These are phyloP conservation scores for Oncorhynchus nerka DNA, from an alignment of 2,113 vertebrate genomes.

Conservation along the genomic window DNA sequence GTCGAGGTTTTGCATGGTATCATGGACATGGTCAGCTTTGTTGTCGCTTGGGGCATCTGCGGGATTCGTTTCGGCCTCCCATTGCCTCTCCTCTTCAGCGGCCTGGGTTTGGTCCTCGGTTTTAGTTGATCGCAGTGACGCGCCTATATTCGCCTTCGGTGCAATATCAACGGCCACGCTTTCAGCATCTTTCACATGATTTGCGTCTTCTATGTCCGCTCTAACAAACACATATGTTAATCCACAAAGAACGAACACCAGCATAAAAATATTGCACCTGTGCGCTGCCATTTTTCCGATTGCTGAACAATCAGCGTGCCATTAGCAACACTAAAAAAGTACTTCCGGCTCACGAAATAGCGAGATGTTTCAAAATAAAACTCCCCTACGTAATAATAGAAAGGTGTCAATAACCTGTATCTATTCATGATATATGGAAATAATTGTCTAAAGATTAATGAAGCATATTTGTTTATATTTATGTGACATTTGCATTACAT, in stretches of 20 bases:
- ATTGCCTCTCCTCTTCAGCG: slow-evolving; percentile 34
- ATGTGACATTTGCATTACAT: too few species aligned
- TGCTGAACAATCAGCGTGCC: not conserved
- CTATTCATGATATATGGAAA: too few species aligned
- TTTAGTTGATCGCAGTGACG: not conserved
- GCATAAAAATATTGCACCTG: slow-evolving; percentile 16
- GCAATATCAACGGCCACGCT: not conserved
- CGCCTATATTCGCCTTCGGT: not conserved
- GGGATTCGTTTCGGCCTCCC: slow-evolving; percentile 40
- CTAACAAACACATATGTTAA: not conserved
- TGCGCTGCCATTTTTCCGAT: slow-evolving; percentile 64
- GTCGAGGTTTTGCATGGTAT: not conserved
- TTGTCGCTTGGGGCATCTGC: not conserved
- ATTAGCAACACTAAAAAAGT: too few species aligned
- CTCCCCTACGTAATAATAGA: too few species aligned
- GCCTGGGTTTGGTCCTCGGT: slow-evolving; percentile 8
- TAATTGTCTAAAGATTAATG: too few species aligned
- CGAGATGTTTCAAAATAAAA: too few species aligned
- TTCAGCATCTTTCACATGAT: not conserved
- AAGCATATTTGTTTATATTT: too few species aligned
- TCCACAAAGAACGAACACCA: slow-evolving; percentile 37
- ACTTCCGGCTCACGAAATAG: too few species aligned
- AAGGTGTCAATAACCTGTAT: too few species aligned
- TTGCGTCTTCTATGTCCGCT: slow-evolving; percentile 22
- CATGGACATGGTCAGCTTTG: not conserved